Percentiles rank a stretch among this genome's conserved stretches.
phyloP scores from a whole-genome alignment of 2,113 vertebrate genomes.

The Amia ocellicauda region DNA sequence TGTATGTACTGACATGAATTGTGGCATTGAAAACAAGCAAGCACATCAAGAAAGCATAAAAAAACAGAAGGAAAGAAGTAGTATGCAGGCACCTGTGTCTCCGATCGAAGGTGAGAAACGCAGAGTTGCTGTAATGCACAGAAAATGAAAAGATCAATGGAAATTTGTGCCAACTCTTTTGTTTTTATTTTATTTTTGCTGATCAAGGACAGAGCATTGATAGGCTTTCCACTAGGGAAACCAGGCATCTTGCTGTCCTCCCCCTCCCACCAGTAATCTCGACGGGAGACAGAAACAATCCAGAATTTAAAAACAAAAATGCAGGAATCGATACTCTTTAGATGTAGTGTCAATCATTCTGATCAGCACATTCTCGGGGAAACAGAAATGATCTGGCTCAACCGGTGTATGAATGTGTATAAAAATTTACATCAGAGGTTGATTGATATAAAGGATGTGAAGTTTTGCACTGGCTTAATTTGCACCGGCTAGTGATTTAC shows the following conservation, averaged over 20 bases:
- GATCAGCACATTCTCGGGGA: not conserved
- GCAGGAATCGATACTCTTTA: not conserved
- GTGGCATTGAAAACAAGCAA: too few species aligned
- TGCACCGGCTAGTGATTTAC: too few species aligned
- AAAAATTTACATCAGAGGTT: too few species aligned
- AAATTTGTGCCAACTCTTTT: not conserved
- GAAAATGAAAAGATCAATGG: not conserved
- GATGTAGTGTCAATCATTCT: not conserved
- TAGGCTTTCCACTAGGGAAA: conserved; percentile 14
- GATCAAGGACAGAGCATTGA: conserved; percentile 7
- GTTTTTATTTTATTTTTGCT: conserved; percentile 11
- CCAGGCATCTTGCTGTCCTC: not conserved
- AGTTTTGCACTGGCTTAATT: too few species aligned
- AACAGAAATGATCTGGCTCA: conserved; percentile 53
- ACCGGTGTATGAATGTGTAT: conserved; percentile 26
- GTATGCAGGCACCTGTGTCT: not conserved
- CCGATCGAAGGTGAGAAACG: not conserved
- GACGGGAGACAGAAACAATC: not conserved
- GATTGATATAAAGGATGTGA: too few species aligned
- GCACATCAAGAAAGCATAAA: too few species aligned
- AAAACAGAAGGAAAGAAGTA: not conserved
- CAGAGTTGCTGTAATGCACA: not conserved
- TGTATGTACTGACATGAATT: too few species aligned
- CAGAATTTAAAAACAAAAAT: not conserved
- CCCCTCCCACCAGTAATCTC: not conserved